These are phyloP conservation scores for Ectropis crepuscularia DNA, from an alignment of 2,888 invertebrate species.

Conservation along the genomic window DNA sequence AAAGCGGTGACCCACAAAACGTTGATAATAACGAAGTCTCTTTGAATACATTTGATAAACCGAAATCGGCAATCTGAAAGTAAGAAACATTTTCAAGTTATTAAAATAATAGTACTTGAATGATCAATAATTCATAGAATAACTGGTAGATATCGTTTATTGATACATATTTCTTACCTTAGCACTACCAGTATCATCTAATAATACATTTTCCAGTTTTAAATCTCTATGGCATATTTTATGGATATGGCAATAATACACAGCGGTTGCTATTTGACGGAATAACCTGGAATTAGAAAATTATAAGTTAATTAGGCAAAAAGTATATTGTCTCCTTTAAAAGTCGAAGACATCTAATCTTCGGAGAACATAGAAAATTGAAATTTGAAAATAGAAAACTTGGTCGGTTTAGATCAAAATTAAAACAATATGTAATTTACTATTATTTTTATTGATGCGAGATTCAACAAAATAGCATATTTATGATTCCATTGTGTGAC, in stretches of 20 bases:
- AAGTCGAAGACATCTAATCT: no score
- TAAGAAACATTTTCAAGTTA: neutral
- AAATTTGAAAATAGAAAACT: no score
- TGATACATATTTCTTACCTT: constrained; percentile 86
- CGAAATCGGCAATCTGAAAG: constrained; percentile 97
- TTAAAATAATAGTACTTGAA: neutral
- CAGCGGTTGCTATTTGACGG: constrained; percentile 97
- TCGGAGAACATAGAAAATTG: no score
- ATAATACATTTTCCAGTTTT: constrained; percentile 96
- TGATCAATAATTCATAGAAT: no score
- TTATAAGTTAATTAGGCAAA: neutral
- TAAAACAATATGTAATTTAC: no score
- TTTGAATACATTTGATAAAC: constrained; percentile 98
- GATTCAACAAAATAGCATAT: no score
- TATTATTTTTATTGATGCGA: no score
- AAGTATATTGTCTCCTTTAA: no score
- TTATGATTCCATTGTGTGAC: no score
- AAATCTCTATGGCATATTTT: constrained; percentile 98
- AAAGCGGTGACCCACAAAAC: constrained; percentile 98
- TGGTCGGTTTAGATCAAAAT: no score
- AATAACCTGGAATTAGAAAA: constrained; percentile 88
- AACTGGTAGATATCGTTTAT: neutral
- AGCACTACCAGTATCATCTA: constrained; percentile 97
- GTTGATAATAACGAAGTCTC: constrained; percentile 94
- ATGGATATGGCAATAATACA: constrained; percentile 99